Evolutionary conservation across 1,140 invertebrate genomes (phyloP).

Genomic region (Drosophila nasuta): DNA sequence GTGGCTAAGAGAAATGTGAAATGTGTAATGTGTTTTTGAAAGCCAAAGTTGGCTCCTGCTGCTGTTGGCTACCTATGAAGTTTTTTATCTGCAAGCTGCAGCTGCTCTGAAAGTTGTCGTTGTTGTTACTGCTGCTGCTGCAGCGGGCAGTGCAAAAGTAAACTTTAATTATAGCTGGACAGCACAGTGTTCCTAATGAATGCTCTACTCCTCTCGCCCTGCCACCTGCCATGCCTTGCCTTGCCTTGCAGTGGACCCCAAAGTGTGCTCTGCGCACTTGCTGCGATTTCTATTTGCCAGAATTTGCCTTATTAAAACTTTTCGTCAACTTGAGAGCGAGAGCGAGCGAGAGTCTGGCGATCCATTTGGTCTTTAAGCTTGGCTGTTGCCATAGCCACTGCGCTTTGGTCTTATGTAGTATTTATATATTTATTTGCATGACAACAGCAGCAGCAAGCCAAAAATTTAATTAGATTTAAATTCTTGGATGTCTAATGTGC

Average conservation of each 20-base stretch:
- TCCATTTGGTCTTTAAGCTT: conserved; percentile 64
- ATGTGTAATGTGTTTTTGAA: conserved; percentile 77
- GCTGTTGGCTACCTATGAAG: conserved; percentile 55
- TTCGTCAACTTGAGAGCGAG: conserved; percentile 69
- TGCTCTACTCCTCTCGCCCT: conserved; percentile 22
- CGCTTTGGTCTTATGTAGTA: conserved; percentile 31
- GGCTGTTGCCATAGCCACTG: conserved; percentile 66
- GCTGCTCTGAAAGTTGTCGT: conserved; percentile 61
- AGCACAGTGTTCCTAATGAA: conserved; percentile 70
- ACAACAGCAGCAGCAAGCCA: conserved; percentile 63
- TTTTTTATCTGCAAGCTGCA: conserved; percentile 71
- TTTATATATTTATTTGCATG: conserved; percentile 74
- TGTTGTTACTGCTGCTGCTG: conserved; percentile 49
- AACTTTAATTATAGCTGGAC: conserved; percentile 81
- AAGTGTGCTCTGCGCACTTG: conserved; percentile 23
- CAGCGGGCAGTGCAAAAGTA: conserved; percentile 76
- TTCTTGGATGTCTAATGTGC: conserved; percentile 70
- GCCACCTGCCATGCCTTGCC: conserved; percentile 22
- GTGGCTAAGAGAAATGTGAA: conserved; percentile 51
- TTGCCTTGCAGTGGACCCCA: neutral
- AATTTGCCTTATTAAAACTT: conserved; percentile 79
- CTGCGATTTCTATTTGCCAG: conserved; percentile 51
- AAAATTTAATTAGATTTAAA: conserved; percentile 83
- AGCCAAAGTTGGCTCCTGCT: conserved; percentile 50
- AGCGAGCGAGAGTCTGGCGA: conserved; percentile 13